A percentile compares a stretch with the other conserved stretches of the same genome.
Conservation (phyloP, 1,140 invertebrate genomes). For the Coboldia fuscipes region DNA sequence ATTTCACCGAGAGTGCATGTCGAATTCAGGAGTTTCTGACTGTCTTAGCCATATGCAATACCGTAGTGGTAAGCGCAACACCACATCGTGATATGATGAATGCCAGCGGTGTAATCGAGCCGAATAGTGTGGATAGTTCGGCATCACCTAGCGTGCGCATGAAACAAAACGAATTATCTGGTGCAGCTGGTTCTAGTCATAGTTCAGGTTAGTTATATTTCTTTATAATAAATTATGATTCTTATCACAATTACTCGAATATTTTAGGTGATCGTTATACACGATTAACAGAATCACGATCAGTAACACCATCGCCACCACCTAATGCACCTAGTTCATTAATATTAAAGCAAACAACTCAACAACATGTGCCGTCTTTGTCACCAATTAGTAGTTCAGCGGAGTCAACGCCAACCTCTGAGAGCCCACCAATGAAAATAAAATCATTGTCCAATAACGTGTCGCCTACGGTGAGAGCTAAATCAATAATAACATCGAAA, state of each 20-base stretch:
- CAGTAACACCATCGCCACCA: constrained; percentile 50
- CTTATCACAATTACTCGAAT: no score
- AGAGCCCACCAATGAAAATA: constrained; percentile 18
- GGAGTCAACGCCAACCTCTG: constrained; percentile 22
- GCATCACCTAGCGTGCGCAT: no score
- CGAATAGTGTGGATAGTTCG: no score
- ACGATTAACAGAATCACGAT: constrained; percentile 44
- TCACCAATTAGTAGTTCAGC: constrained; percentile 23
- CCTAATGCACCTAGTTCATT: constrained; percentile 26
- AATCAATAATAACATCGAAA: constrained; percentile 17
- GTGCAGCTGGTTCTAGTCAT: no score
- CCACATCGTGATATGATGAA: constrained; percentile 80
- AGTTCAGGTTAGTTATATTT: no score
- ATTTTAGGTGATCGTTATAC: constrained; percentile 29
- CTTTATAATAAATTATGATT: no score
- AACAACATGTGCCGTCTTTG: constrained; percentile 24
- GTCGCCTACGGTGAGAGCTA: constrained; percentile 20
- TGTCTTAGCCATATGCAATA: constrained; percentile 85
- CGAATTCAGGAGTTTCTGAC: constrained; percentile 79
- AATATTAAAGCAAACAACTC: constrained; percentile 23
- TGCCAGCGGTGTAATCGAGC: constrained; percentile 46
- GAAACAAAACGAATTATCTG: no score
- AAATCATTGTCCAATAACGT: constrained; percentile 22
- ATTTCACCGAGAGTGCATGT: constrained; percentile 14
- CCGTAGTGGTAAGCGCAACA: constrained; percentile 77